Conservation (phyloP, 2,888 invertebrate genomes). For the Heliothis peltigera region DNA sequence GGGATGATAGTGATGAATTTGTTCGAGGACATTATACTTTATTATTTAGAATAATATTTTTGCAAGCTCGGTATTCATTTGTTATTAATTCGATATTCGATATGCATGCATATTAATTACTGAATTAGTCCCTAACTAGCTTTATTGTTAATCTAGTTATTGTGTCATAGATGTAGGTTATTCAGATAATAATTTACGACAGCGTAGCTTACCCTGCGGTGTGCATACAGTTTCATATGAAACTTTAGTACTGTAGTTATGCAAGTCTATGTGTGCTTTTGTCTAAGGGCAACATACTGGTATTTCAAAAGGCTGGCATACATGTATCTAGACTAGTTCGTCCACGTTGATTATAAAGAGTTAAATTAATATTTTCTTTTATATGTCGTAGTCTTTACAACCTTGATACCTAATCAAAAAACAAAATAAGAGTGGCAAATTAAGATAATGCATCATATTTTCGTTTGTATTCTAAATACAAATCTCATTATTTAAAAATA, state of each 20-base stretch:
- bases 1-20: neutral
- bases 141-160: neutral
- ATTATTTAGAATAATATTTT: neutral
- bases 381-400: too few relatives aligned
- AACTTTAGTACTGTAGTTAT: conserved; percentile 49
- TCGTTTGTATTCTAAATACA: too few relatives aligned
- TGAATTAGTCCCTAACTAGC: neutral
- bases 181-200: conserved; percentile 29
- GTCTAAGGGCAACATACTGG: conserved; percentile 59
- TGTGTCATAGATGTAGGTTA: neutral
- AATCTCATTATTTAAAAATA: too few relatives aligned
- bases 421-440: too few relatives aligned
- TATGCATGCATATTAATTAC: neutral
- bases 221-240: conserved; percentile 32
- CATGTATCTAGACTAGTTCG: conserved; percentile 42
- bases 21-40: neutral
- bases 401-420: too few relatives aligned
- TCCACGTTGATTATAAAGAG: too few relatives aligned
- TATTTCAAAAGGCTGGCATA: conserved; percentile 44
- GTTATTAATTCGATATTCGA: too few relatives aligned
- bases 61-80: neutral
- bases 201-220: conserved; percentile 16
- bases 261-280: conserved; percentile 57
- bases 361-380: too few relatives aligned
- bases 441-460: too few relatives aligned